Conservation (phyloP, 2,888 invertebrate species). For the Pyrochroa serraticornis region DNA sequence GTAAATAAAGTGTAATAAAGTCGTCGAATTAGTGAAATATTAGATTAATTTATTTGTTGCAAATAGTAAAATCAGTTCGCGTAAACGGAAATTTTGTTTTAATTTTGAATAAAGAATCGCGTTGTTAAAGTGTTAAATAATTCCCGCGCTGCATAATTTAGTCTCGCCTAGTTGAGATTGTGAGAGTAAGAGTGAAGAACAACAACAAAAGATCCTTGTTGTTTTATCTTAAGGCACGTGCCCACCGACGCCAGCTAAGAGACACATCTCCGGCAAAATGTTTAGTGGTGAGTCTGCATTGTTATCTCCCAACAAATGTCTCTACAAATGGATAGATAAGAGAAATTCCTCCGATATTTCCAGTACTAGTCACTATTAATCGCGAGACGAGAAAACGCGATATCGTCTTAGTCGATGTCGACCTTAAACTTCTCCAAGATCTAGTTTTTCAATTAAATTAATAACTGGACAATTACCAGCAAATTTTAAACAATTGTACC, state of each 20-base stretch:
- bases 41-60: too few species aligned
- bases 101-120: background rate
- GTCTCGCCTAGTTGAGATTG: constrained; percentile 23
- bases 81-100: constrained; percentile 1
- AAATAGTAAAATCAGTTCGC: background rate
- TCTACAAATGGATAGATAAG: constrained; percentile 12
- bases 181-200: constrained; percentile 23
- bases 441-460: background rate
- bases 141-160: constrained; percentile 12
- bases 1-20: constrained; percentile 2
- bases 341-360: constrained; percentile 4
- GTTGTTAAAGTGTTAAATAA: constrained; percentile 4
- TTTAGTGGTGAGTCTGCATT: constrained; percentile 32
- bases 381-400: background rate
- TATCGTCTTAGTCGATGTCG: background rate
- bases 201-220: constrained; percentile 24
- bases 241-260: constrained; percentile 23
- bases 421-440: background rate
- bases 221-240: constrained; percentile 30
- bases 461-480: background rate
- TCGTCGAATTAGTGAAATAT: too few species aligned
- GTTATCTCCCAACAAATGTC: constrained; percentile 24
- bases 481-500: constrained; percentile 9
- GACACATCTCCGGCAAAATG: constrained; percentile 36
- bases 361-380: background rate